Conservation (phyloP, 2,888 invertebrate genomes). For the Germaria angustata region DNA sequence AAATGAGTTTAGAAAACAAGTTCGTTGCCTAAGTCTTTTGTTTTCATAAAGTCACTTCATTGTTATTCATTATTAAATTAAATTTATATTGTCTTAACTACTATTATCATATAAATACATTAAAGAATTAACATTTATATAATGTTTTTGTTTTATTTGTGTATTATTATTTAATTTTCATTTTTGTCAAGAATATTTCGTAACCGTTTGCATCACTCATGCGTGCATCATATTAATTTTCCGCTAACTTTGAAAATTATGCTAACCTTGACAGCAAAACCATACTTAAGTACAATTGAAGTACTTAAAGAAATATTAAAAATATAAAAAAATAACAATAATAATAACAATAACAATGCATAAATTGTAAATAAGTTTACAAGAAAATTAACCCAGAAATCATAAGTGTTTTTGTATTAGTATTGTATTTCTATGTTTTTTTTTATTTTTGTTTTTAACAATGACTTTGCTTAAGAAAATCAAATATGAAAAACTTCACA, state of each 20-base stretch:
- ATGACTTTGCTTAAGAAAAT: constrained; percentile 39
- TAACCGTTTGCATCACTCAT: constrained; percentile 67
- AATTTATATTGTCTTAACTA: not conserved
- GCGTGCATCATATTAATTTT: constrained; percentile 70
- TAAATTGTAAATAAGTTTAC: constrained; percentile 54
- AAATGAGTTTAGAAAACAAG: too few species aligned
- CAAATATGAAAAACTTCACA: constrained; percentile 24
- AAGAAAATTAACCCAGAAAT: constrained; percentile 70
- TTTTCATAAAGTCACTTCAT: not conserved
- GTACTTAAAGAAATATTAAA: constrained; percentile 1
- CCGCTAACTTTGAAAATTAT: constrained; percentile 74
- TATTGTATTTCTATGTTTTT: not conserved
- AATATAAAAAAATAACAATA: constrained; percentile 6
- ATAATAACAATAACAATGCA: constrained; percentile 60
- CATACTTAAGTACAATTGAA: constrained; percentile 29
- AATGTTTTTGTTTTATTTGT: not conserved
- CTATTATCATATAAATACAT: constrained; percentile 19
- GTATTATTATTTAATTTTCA: not conserved
- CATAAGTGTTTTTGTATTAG: constrained; percentile 32
- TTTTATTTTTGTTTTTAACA: constrained; percentile 40
- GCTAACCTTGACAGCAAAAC: constrained; percentile 78
- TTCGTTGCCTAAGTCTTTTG: constrained; percentile 57
- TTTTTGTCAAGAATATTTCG: constrained; percentile 59
- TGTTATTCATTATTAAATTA: not conserved
- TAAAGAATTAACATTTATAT: not conserved